phyloP scores from a whole-genome alignment of 2,797 vertebrate genomes.

The Tangara arthus region DNA sequence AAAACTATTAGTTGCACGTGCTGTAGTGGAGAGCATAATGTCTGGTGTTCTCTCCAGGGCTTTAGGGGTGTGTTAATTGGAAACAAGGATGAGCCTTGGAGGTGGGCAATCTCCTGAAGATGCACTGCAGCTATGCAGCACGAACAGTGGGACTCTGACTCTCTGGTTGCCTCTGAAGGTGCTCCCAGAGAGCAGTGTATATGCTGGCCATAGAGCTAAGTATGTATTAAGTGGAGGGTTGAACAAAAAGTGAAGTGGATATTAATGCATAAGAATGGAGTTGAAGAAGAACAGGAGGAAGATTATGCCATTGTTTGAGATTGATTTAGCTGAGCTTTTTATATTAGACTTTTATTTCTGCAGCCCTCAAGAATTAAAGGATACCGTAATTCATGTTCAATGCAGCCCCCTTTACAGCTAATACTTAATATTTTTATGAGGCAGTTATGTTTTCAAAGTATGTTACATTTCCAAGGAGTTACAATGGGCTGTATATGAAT shows the following conservation, averaged over 20 bases:
- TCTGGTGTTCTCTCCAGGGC: not conserved
- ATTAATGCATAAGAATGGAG: not conserved
- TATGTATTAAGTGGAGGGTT: not conserved
- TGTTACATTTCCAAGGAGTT: not conserved
- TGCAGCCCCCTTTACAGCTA: not conserved
- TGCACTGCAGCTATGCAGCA: not conserved
- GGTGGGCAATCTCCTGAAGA: not conserved
- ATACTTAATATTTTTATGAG: not conserved
- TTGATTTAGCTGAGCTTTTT: not conserved
- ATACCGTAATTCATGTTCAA: not conserved
- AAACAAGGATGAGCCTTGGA: not conserved
- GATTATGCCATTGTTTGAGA: not conserved
- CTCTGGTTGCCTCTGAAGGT: not conserved
- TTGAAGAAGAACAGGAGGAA: not conserved
- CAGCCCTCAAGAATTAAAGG: not conserved
- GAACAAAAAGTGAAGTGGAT: not conserved
- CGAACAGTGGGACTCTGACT: not conserved
- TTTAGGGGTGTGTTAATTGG: not conserved
- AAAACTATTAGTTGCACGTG: rapidly evolving
- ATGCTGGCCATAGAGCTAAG: not conserved
- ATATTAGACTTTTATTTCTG: not conserved
- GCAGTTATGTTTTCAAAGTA: not conserved
- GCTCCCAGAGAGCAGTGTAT: not conserved
- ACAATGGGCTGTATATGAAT: not conserved
- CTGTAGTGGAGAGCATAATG: not conserved